Evolutionary conservation across 2,113 vertebrate species (phyloP), one percentile per base, ranked within the genome.

Genomic region (Callospermophilus lateralis): DNA sequence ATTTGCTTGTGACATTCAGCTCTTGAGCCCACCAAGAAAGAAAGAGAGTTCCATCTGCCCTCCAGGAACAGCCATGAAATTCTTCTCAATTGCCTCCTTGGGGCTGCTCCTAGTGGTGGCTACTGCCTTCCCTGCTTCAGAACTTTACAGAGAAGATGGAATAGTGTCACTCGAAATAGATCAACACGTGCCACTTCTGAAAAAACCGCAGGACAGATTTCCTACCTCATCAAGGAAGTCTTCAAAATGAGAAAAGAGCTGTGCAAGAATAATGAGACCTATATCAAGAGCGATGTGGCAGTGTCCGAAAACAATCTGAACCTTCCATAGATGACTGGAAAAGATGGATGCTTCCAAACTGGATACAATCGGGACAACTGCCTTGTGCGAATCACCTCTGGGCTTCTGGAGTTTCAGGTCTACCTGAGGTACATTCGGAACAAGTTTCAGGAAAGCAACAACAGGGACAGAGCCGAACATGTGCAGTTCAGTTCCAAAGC

Each of bases 391-490:
- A 6, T 42, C 42, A 42, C 42, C 42, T 90, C 97, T 0, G 99
- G 99, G 32, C 98, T 99, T 90, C 94, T 93, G 1, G 51, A 92
- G 1, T 99, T 99, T 94, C 94, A 88, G 30, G 96, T 94, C 0
- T 99, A 99, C 58, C 97, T 99, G 16, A 87, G 97, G 74, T 98
- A 98, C 2, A 34, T 99, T 45, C 95, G 98, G 96, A 96, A 96
- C n/a, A 98, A 98, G 55, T 99, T 98, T 39, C 95, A 91, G 6
- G 92, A 80, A 5, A 81, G 97, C 55, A 86, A 94, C n/a, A 67
- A 85, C 16, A 96, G 98, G 0, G 26, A 98, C 8, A 30, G 80
- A 16, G 32, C 98, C 15, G 13, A 79, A 19, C 68, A 53, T 0
- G 48, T 98, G 88, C 97, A 63, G 45, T 20, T 11, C 0, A 78